Evolutionary conservation across 2,888 invertebrate species (phyloP).

Genomic region (Aphodius sticticus): DNA sequence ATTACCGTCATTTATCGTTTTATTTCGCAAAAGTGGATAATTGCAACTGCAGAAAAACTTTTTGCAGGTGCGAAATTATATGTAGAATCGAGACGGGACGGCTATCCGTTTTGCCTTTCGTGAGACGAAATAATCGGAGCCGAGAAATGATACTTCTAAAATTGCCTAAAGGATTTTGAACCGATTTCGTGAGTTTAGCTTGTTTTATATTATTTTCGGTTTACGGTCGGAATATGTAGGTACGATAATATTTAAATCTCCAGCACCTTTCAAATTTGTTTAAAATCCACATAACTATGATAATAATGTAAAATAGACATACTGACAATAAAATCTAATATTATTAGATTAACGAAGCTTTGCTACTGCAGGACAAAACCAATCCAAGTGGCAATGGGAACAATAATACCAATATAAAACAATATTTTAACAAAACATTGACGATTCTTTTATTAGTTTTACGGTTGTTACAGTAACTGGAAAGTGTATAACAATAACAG

Average conservation of each 20-base stretch:
- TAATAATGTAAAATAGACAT: not conserved
- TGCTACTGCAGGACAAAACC: too few species aligned
- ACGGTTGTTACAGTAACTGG: not conserved
- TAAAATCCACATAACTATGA: not conserved
- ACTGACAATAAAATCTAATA: not conserved
- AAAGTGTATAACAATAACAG: not conserved
- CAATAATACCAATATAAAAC: too few species aligned
- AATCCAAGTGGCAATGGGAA: too few species aligned
- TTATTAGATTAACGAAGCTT: too few species aligned
- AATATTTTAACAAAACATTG: not conserved
- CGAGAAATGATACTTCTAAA: not conserved
- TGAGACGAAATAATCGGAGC: not conserved
- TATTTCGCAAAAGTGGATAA: constrained; percentile 4
- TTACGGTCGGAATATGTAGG: not conserved
- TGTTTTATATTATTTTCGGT: not conserved
- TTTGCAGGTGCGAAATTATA: not conserved
- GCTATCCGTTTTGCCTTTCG: not conserved
- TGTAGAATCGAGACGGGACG: not conserved
- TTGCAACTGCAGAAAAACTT: not conserved
- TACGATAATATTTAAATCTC: not conserved
- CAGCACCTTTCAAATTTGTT: not conserved
- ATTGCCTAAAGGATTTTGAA: not conserved
- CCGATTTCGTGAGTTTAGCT: not conserved
- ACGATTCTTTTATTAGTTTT: not conserved
- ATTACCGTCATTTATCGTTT: constrained; percentile 4